A percentile compares a stretch with the other conserved stretches of the same genome.
These are phyloP conservation scores for Malthinus flaveolus DNA, from an alignment of 2,888 invertebrate genomes.

Conservation along the genomic window DNA sequence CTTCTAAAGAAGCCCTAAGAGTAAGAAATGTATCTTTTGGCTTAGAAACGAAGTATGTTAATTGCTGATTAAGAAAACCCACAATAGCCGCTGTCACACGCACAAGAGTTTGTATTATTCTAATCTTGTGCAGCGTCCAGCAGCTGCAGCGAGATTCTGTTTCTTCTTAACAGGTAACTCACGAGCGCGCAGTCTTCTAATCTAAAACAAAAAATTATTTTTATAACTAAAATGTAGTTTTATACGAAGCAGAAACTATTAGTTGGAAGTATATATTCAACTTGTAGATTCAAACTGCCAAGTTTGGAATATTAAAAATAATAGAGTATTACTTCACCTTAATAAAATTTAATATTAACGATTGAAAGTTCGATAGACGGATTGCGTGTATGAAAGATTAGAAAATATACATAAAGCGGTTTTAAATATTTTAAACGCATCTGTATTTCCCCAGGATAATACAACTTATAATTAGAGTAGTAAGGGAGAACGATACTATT, in stretches of 20 bases:
- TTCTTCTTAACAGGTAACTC: background rate
- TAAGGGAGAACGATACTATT: constrained; percentile 24
- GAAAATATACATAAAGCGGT: constrained; percentile 23
- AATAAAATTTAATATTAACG: background rate
- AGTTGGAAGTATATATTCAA: too few species aligned
- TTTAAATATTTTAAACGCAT: constrained; percentile 40
- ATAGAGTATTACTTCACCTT: too few species aligned
- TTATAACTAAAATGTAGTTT: background rate
- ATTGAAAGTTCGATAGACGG: constrained; percentile 29
- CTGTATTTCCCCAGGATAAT: constrained; percentile 40
- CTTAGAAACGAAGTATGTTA: too few species aligned
- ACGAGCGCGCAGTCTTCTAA: background rate
- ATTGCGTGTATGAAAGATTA: constrained; percentile 32
- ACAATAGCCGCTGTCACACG: constrained; percentile 99
- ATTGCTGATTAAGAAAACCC: constrained; percentile 58
- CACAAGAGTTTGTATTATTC: constrained; percentile 87
- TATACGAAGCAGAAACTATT: too few species aligned
- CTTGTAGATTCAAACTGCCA: too few species aligned
- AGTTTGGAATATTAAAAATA: too few species aligned
- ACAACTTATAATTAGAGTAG: constrained; percentile 39
- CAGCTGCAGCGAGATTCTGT: constrained; percentile 86
- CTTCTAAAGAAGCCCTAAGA: too few species aligned
- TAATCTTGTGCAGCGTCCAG: constrained; percentile 99
- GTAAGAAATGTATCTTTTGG: too few species aligned
- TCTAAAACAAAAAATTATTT: background rate